A percentile compares a stretch with the other conserved stretches of the same genome.
phyloP scores from a whole-genome alignment of 2,797 vertebrate species.

The Geotria australis region DNA sequence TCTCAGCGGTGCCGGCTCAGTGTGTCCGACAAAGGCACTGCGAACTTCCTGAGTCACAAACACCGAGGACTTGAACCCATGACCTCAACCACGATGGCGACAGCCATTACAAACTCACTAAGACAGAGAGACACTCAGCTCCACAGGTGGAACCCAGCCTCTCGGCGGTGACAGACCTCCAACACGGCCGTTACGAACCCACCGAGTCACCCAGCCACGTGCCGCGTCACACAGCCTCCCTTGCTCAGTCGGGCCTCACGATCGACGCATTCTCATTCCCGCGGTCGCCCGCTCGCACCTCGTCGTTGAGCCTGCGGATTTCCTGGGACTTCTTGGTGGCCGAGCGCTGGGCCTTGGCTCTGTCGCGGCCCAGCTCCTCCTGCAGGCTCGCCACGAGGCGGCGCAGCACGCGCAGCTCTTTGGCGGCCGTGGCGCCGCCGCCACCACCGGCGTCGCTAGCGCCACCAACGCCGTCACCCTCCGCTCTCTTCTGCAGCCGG shows the following conservation, averaged over 20 bases:
- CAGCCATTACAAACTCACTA: no score
- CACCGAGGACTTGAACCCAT: no score
- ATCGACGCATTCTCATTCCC: neutral
- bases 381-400: constrained; percentile 27
- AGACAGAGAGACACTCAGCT: no score
- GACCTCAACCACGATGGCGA: no score
- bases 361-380: constrained; percentile 40
- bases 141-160: no score
- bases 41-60: no score
- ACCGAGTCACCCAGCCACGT: no score
- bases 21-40: no score
- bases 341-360: constrained; percentile 20
- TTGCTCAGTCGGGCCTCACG: neutral
- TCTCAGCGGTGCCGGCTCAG: no score
- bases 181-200: no score
- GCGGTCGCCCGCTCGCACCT: constrained; percentile 13
- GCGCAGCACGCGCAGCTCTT: constrained; percentile 19
- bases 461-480: constrained; percentile 4
- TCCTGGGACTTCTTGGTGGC: constrained; percentile 32
- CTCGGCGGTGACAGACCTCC: no score
- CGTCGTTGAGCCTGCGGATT: constrained; percentile 25
- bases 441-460: neutral
- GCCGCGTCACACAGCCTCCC: no score
- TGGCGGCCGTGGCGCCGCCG: constrained; percentile 1
- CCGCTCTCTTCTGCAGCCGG: constrained; percentile 14